Conservation (phyloP, 2,888 invertebrate species). For the Callosobruchus maculatus region DNA sequence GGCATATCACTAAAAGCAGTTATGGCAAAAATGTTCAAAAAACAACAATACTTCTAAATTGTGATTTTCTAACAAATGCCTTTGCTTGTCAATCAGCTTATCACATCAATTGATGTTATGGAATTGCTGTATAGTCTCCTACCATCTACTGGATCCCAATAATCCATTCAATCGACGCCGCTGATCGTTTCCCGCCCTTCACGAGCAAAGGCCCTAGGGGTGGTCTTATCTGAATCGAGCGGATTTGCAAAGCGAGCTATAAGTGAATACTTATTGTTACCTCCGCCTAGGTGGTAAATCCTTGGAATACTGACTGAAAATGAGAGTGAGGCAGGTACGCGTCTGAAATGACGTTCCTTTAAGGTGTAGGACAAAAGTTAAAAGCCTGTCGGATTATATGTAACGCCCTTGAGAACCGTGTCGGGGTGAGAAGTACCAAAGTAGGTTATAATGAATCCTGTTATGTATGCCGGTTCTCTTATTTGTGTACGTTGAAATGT, state of each 20-base stretch:
- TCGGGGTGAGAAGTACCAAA: background rate
- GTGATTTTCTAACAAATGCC: too few species aligned
- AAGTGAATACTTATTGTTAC: background rate
- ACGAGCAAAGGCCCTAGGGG: background rate
- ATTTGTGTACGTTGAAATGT: background rate
- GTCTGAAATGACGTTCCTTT: background rate
- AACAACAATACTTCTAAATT: too few species aligned
- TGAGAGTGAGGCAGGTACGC: background rate
- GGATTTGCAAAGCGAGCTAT: background rate
- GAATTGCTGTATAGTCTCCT: too few species aligned
- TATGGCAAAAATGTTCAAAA: too few species aligned
- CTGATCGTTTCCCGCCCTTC: background rate
- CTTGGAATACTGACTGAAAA: background rate
- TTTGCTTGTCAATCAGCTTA: too few species aligned
- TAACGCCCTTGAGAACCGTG: background rate
- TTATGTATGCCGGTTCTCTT: background rate
- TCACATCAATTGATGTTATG: too few species aligned
- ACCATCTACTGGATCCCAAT: too few species aligned
- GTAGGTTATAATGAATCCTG: background rate
- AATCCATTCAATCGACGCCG: background rate
- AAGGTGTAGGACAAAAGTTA: background rate
- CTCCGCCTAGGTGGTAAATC: background rate
- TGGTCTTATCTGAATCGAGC: background rate
- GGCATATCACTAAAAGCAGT: too few species aligned
- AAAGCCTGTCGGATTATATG: background rate